Evolutionary conservation across 2,888 invertebrate genomes (phyloP).

Genomic region (Tenthredo amoena): DNA sequence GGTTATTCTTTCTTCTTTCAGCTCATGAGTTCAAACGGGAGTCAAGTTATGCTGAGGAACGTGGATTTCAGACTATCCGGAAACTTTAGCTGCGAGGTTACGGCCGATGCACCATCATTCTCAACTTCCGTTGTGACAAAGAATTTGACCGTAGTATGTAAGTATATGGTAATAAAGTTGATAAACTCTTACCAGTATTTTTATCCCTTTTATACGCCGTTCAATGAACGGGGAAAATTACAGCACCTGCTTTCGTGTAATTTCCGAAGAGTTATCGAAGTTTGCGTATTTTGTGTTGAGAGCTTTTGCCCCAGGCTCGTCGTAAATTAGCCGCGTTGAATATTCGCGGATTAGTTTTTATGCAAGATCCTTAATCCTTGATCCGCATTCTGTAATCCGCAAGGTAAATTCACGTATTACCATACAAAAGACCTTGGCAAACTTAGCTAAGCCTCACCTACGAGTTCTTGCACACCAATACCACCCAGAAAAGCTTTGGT

Average conservation of each 20-base stretch:
- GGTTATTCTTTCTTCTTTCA: slow-evolving; percentile 76
- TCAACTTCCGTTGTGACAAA: slow-evolving; percentile 84
- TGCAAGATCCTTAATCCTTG: slow-evolving; percentile 36
- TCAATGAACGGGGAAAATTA: background rate
- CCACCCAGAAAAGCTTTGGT: background rate
- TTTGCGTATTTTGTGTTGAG: slow-evolving; percentile 8
- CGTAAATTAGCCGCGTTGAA: slow-evolving; percentile 26
- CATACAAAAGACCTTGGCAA: slow-evolving; percentile 38
- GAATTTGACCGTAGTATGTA: slow-evolving; percentile 88
- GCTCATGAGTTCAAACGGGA: slow-evolving; percentile 86
- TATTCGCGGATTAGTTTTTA: slow-evolving; percentile 51
- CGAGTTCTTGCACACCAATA: slow-evolving; percentile 21
- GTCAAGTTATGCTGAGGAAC: slow-evolving; percentile 85
- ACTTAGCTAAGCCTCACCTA: slow-evolving; percentile 31
- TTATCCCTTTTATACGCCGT: slow-evolving; percentile 13
- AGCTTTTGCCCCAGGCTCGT: background rate
- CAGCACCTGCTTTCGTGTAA: slow-evolving; percentile 32
- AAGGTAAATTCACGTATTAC: slow-evolving; percentile 45
- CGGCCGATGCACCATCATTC: slow-evolving; percentile 85
- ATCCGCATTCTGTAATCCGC: slow-evolving; percentile 42
- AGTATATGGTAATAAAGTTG: slow-evolving; percentile 73
- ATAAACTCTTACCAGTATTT: slow-evolving; percentile 23
- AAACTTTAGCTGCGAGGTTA: slow-evolving; percentile 89
- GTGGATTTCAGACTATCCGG: slow-evolving; percentile 87
- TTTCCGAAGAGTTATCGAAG: slow-evolving; percentile 32